These are phyloP conservation scores for Palythoa heliodiscus DNA, from an alignment of 92 coral and sea anemone genomes.

Conservation along the genomic window DNA sequence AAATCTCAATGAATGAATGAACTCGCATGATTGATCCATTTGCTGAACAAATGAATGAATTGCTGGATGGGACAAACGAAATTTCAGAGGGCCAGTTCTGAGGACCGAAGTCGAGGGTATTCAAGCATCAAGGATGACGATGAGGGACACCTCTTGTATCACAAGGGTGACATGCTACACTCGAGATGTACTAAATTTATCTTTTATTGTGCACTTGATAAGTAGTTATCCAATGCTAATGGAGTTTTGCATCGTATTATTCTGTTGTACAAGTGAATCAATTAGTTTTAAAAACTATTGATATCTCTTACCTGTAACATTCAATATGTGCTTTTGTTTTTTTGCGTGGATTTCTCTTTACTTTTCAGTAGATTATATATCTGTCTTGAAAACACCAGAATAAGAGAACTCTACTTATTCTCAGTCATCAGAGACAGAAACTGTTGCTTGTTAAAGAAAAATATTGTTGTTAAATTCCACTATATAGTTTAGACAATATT, in stretches of 20 bases:
- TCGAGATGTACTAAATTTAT: conserved; percentile 95
- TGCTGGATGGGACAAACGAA: conserved; percentile 51
- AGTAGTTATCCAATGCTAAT: conserved; percentile 44
- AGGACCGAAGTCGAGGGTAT: conserved; percentile 74
- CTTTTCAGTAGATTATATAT: conserved; percentile 4
- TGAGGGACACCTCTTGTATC: conserved; percentile 97
- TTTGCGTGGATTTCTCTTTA: neutral
- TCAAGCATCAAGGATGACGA: conserved; percentile 91
- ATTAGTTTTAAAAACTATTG: neutral
- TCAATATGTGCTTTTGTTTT: neutral
- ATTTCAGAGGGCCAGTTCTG: conserved; percentile 76
- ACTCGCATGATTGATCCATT: conserved; percentile 48
- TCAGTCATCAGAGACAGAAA: conserved; percentile 9
- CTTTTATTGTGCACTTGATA: conserved; percentile 67
- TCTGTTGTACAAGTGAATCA: neutral
- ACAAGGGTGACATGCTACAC: conserved; percentile 95
- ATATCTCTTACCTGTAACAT: neutral
- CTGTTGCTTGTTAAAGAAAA: neutral
- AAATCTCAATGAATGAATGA: conserved; percentile 73
- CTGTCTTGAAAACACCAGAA: neutral
- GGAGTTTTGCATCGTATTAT: neutral
- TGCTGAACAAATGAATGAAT: conserved; percentile 44
- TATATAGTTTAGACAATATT: neutral
- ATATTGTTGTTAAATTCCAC: neutral
- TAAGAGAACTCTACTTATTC: neutral